phyloP scores from a whole-genome alignment of 2,888 invertebrate genomes.

The Eristalis intricaria region DNA sequence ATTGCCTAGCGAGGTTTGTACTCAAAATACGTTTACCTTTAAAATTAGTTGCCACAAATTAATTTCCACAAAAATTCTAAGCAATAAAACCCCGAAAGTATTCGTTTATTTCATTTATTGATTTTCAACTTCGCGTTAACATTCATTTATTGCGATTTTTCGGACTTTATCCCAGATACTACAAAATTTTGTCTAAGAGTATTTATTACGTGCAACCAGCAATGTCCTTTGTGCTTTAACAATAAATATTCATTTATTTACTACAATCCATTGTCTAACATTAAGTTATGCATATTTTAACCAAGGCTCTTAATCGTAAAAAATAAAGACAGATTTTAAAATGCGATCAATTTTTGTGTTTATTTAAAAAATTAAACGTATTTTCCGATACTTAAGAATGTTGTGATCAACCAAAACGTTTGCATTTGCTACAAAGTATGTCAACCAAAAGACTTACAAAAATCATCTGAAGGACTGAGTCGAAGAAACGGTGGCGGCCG shows the following conservation, averaged over 20 bases:
- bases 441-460: too few relatives aligned
- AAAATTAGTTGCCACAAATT: too few relatives aligned
- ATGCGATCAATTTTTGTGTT: background rate
- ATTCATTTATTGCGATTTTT: background rate
- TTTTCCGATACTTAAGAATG: too few relatives aligned
- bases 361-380: too few relatives aligned
- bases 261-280: constrained; percentile 3
- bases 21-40: too few relatives aligned
- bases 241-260: constrained; percentile 3
- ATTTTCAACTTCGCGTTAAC: background rate
- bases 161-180: background rate
- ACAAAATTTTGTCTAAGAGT: constrained; percentile 11
- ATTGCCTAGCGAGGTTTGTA: too few relatives aligned
- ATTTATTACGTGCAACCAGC: constrained; percentile 37
- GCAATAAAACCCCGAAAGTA: background rate
- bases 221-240: constrained; percentile 34
- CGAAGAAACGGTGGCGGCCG: too few relatives aligned
- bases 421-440: too few relatives aligned
- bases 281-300: background rate
- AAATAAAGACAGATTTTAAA: background rate
- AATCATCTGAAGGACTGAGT: too few relatives aligned
- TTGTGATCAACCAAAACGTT: too few relatives aligned
- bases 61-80: too few relatives aligned
- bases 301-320: background rate
- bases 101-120: background rate